Evolutionary conservation across 2,113 vertebrate genomes (phyloP).

Genomic region (Mellivora capensis): DNA sequence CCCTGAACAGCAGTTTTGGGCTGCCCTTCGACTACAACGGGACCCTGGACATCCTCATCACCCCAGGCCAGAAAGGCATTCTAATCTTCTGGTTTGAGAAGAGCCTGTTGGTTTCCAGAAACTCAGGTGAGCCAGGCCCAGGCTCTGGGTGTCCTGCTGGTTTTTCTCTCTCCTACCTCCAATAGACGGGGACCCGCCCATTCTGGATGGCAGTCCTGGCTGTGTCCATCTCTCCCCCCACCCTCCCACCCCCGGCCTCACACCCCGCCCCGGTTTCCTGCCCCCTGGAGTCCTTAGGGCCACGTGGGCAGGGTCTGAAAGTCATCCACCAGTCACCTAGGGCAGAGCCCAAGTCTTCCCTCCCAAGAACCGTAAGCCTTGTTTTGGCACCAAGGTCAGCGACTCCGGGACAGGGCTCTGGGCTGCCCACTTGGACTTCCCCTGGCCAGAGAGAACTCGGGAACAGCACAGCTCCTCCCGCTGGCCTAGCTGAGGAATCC

Average conservation of each 20-base stretch:
- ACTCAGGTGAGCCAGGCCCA: conserved; percentile 33
- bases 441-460: neutral
- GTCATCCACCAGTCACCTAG: neutral
- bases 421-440: neutral
- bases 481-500: neutral
- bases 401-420: accelerated
- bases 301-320: neutral
- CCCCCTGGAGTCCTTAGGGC: neutral
- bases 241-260: accelerated
- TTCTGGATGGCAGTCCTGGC: neutral
- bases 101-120: conserved; percentile 9
- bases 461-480: neutral
- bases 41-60: accelerated
- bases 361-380: neutral
- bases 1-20: neutral
- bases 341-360: neutral
- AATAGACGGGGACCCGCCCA: neutral
- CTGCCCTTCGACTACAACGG: neutral
- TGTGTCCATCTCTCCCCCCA: neutral
- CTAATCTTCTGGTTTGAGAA: conserved; percentile 42
- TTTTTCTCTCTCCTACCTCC: neutral
- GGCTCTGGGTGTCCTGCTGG: neutral
- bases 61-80: conserved; percentile 5
- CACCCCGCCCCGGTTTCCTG: neutral
- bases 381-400: neutral